A percentile compares a stretch with the other conserved stretches of the same genome.
Evolutionary conservation across 2,888 invertebrate species (phyloP).

Genomic region (Philonicus albiceps): DNA sequence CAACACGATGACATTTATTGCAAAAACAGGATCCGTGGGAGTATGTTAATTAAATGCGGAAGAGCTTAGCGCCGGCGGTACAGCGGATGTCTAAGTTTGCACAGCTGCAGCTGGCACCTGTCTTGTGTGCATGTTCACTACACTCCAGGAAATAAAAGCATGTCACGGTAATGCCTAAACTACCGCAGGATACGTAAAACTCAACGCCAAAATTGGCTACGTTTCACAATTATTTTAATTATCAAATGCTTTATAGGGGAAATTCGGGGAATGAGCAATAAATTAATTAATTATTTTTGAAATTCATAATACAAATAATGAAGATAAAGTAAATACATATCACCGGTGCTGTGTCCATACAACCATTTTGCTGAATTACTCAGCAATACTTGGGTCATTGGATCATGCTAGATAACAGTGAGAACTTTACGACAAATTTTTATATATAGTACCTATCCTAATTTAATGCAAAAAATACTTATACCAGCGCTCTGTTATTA

Average conservation of each 20-base stretch:
- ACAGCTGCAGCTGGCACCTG: neutral
- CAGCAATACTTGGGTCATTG: too few species aligned
- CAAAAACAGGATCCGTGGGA: constrained; percentile 12
- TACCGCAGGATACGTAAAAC: neutral
- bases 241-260: neutral
- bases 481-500: too few species aligned
- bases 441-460: too few species aligned
- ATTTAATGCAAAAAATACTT: too few species aligned
- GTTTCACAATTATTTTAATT: neutral
- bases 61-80: neutral
- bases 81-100: neutral
- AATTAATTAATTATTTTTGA: neutral
- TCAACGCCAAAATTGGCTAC: neutral
- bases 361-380: too few species aligned
- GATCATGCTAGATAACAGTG: too few species aligned
- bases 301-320: neutral
- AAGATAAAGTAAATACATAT: neutral
- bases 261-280: neutral
- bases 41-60: constrained; percentile 36
- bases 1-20: constrained; percentile 16
- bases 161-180: neutral
- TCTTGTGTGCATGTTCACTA: neutral
- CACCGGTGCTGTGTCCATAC: neutral
- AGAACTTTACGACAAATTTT: too few species aligned
- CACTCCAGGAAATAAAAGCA: neutral